Evolutionary conservation across 2,797 vertebrate species (phyloP).

Genomic region (Falco novaeseelandiae): DNA sequence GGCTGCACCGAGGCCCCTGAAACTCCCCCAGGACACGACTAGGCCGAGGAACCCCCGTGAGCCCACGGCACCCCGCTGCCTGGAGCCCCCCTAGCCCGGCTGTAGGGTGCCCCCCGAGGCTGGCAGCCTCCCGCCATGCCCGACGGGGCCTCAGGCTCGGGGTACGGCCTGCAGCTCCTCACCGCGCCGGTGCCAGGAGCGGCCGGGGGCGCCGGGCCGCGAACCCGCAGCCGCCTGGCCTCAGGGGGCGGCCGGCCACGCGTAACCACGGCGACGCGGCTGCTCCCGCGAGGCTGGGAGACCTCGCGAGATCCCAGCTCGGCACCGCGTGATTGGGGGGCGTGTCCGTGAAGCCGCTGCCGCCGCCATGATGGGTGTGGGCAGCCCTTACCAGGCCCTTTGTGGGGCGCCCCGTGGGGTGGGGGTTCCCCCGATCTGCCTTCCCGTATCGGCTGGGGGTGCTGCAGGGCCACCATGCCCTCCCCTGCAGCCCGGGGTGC

Average conservation of each 20-base stretch:
- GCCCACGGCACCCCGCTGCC: fast-evolving
- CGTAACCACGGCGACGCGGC: conserved; percentile 14
- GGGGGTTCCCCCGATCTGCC: fast-evolving
- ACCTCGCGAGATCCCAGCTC: neutral
- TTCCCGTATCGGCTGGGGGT: fast-evolving
- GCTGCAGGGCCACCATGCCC: fast-evolving
- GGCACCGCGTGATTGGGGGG: fast-evolving
- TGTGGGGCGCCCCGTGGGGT: fast-evolving
- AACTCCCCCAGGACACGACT: neutral
- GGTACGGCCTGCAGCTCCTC: neutral
- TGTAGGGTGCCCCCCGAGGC: neutral
- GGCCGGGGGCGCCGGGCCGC: neutral
- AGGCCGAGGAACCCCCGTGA: neutral
- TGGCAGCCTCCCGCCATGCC: neutral
- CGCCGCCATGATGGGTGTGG: neutral
- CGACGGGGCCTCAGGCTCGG: too few relatives aligned
- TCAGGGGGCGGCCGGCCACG: neutral
- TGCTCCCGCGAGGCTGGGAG: fast-evolving
- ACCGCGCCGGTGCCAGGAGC: neutral
- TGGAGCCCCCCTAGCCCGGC: neutral
- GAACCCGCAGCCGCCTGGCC: fast-evolving
- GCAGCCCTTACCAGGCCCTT: neutral
- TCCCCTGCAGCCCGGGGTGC: neutral
- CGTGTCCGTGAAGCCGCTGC: neutral
- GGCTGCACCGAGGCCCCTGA: too few relatives aligned